Percentiles rank a stretch among this genome's conserved stretches.
Evolutionary conservation across 2,113 vertebrate genomes (phyloP).

Genomic region (Benitochromis conjunctus): DNA sequence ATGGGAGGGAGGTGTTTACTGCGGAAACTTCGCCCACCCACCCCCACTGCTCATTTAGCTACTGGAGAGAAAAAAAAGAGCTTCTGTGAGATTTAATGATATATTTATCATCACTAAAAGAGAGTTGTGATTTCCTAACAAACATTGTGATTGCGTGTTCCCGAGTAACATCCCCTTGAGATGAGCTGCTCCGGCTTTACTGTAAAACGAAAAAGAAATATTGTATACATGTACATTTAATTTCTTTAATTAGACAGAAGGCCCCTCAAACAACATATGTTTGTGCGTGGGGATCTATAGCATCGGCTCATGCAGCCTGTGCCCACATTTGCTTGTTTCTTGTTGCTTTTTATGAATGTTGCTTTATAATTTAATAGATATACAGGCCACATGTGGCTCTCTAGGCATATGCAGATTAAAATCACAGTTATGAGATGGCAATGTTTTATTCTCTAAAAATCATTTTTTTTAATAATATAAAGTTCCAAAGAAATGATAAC

Average conservation of each 20-base stretch:
- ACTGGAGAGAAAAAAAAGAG: conserved; percentile 41
- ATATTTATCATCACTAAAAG: conserved; percentile 58
- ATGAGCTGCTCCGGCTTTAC: conserved; percentile 15
- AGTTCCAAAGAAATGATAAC: not conserved
- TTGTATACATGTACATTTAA: not conserved
- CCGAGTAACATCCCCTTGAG: conserved; percentile 8
- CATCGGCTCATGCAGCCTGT: not conserved
- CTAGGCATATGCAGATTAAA: not conserved
- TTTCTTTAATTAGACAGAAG: not conserved
- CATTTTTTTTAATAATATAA: not conserved
- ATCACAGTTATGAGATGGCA: not conserved
- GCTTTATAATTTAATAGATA: not conserved
- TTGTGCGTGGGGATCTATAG: not conserved
- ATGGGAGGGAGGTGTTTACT: conserved; percentile 66
- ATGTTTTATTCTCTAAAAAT: not conserved
- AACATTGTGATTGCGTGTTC: conserved; percentile 15
- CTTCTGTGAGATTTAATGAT: conserved; percentile 28
- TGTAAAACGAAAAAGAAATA: not conserved
- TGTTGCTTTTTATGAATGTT: not conserved
- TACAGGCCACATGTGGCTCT: not conserved
- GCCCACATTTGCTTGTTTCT: not conserved
- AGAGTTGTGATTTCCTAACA: conserved; percentile 51
- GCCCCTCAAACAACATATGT: not conserved
- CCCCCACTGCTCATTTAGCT: conserved; percentile 48
- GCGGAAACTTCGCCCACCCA: conserved; percentile 45